phyloP scores from a whole-genome alignment of 2,113 vertebrate species.

The Oryzias woworae region DNA sequence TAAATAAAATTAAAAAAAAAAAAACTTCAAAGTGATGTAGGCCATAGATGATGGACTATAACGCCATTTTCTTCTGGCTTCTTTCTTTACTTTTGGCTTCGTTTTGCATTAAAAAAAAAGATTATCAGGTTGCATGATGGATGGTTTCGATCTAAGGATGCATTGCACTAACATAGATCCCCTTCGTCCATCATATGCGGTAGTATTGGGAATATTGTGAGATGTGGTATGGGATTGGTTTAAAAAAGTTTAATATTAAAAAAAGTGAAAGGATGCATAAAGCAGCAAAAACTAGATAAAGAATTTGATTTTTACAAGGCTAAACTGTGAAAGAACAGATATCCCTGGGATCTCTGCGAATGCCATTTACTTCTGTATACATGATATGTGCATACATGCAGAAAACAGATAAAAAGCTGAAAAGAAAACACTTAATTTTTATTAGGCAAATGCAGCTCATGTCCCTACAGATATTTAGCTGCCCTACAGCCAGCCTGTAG shows the following conservation, averaged over 20 bases:
- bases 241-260: no score
- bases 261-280: neutral
- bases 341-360: no score
- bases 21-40: conserved; percentile 2
- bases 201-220: conserved; percentile 25
- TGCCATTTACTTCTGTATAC: no score
- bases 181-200: conserved; percentile 19
- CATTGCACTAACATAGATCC: conserved; percentile 11
- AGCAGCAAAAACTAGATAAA: neutral
- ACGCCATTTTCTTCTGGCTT: neutral
- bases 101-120: conserved; percentile 1
- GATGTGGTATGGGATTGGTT: neutral
- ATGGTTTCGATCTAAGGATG: conserved; percentile 24
- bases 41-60: neutral
- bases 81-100: neutral
- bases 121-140: conserved; percentile 5
- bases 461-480: conserved; percentile 19
- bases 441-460: conserved; percentile 20
- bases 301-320: neutral
- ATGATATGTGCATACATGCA: no score
- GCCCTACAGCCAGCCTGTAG: conserved; percentile 13
- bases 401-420: no score
- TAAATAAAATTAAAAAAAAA: conserved; percentile 1
- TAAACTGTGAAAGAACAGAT: neutral
- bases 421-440: no score